Percentiles rank a stretch among this genome's conserved stretches.
These are phyloP conservation scores for Rhynchotus rufescens DNA, from an alignment of 2,797 vertebrate genomes.

Conservation along the genomic window DNA sequence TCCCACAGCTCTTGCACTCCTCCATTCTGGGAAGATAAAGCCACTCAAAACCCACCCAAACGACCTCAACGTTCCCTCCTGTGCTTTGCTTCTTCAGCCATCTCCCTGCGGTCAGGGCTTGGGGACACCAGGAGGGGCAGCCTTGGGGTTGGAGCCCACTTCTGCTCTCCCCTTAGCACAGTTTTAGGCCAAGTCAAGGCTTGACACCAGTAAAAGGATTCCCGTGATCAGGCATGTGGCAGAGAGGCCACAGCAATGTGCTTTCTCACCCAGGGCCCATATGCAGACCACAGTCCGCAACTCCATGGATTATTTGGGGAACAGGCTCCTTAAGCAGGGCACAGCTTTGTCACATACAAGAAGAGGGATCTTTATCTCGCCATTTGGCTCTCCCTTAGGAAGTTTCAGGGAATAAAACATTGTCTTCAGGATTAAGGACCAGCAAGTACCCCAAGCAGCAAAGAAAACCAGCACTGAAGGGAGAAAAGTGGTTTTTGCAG, in stretches of 20 bases:
- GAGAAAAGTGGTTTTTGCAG: not conserved
- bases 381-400: not conserved
- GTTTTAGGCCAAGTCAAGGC: not conserved
- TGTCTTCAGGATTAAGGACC: not conserved
- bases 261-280: not conserved
- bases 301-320: not conserved
- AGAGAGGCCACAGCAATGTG: not conserved
- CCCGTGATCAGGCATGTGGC: rapidly evolving
- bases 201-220: not conserved
- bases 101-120: not conserved
- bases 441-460: not conserved
- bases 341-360: not conserved
- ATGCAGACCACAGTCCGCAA: not conserved
- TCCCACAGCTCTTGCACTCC: constrained; percentile 46
- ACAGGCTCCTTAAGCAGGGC: not conserved
- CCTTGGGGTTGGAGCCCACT: not conserved
- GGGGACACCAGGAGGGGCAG: not conserved
- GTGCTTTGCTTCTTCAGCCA: not conserved
- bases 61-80: not conserved
- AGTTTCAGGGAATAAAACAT: not conserved
- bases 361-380: not conserved
- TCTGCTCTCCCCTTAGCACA: not conserved
- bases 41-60: constrained; percentile 24
- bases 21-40: constrained; percentile 7
- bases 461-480: not conserved